Percentiles rank a stretch among this genome's conserved stretches.
Evolutionary conservation across 2,888 invertebrate species (phyloP).

Genomic region (Oxycera nigricornis): DNA sequence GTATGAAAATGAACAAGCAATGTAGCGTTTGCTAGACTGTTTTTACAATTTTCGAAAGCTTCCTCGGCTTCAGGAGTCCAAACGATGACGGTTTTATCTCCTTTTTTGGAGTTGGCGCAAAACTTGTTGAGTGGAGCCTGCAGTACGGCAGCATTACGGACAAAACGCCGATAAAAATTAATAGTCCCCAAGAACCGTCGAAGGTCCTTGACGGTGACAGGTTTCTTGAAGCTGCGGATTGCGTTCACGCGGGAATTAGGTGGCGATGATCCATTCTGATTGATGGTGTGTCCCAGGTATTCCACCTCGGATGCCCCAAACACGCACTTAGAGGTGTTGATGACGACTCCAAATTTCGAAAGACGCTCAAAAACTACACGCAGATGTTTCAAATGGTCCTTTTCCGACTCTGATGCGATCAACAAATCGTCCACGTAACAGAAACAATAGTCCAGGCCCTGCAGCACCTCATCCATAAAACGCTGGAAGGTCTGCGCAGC

Average conservation of each 20-base stretch:
- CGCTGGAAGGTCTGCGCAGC: no score
- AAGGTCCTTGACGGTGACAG: background rate
- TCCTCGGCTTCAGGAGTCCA: background rate
- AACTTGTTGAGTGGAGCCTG: background rate
- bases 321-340: no score
- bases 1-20: slow-evolving; percentile 31
- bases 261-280: background rate
- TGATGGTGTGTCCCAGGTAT: no score
- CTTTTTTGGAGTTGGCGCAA: background rate
- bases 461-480: no score
- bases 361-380: no score
- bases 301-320: no score
- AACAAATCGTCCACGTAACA: no score
- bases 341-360: no score
- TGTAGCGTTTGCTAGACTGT: background rate
- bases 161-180: background rate
- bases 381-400: no score
- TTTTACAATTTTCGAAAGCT: background rate
- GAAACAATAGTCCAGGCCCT: no score
- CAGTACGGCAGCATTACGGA: background rate
- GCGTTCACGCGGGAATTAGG: background rate
- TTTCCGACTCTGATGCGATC: no score
- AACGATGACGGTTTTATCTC: background rate
- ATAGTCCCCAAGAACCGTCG: background rate
- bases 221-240: background rate